Percentiles rank a stretch among this genome's conserved stretches.
These are phyloP conservation scores for Hydrozoanthus gracilis DNA, from an alignment of 92 coral and sea anemone genomes.

Conservation along the genomic window DNA sequence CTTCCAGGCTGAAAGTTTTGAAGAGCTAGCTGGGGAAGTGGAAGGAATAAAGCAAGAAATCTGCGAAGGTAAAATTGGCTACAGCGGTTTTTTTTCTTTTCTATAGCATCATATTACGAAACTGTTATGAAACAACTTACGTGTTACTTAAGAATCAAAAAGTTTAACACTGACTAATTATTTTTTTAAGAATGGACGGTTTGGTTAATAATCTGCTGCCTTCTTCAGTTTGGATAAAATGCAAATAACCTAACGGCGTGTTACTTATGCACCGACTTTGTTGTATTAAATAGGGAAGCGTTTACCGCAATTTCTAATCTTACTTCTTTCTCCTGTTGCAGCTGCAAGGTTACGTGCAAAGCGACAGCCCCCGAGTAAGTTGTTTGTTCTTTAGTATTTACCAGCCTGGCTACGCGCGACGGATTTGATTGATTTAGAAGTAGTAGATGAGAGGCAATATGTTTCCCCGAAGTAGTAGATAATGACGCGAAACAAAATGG, in stretches of 20 bases:
- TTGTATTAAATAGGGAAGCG: background rate
- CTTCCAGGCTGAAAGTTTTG: background rate
- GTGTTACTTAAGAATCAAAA: too few species aligned
- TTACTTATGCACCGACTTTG: background rate
- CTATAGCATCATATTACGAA: too few species aligned
- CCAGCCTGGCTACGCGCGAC: background rate
- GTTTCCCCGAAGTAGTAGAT: too few species aligned
- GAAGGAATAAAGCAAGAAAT: conserved; percentile 9
- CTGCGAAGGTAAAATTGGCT: conserved; percentile 1
- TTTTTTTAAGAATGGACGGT: too few species aligned
- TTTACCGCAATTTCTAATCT: background rate
- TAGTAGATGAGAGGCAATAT: too few species aligned
- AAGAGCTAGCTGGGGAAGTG: background rate
- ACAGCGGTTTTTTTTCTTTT: too few species aligned
- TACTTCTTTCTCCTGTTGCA: background rate
- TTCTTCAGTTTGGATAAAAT: background rate
- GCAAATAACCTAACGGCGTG: too few species aligned
- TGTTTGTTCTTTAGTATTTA: background rate
- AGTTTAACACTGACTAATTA: too few species aligned
- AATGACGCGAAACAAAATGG: too few species aligned
- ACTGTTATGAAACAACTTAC: too few species aligned
- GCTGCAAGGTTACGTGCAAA: background rate
- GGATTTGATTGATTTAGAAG: too few species aligned
- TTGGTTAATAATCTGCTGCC: background rate
- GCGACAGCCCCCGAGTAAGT: background rate